Conservation (phyloP, 2,113 vertebrate genomes). For the Scomber scombrus region DNA sequence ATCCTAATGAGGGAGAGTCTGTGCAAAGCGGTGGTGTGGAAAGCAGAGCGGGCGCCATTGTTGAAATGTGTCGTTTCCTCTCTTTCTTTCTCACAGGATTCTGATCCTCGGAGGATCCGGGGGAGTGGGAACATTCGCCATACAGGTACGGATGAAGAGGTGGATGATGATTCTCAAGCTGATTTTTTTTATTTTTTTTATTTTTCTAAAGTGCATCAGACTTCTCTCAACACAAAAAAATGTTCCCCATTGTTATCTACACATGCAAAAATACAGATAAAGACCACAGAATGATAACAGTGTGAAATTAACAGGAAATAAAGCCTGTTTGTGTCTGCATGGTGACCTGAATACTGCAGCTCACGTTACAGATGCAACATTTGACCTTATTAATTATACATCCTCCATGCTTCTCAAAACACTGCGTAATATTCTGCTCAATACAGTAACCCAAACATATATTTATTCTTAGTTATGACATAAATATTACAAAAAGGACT, state of each 20-base stretch:
- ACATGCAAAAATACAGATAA: too few relatives aligned
- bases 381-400: constrained; percentile 28
- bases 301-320: not conserved
- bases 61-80: constrained; percentile 40
- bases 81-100: constrained; percentile 83
- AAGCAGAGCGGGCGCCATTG: not conserved
- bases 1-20: constrained; percentile 21
- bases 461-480: not conserved
- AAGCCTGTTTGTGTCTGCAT: not conserved
- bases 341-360: constrained; percentile 37
- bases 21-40: not conserved
- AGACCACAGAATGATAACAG: too few relatives aligned
- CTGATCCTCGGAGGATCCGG: constrained; percentile 95
- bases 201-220: not conserved
- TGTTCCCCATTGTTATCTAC: not conserved
- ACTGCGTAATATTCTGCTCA: not conserved
- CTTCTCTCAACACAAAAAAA: not conserved
- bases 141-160: constrained; percentile 87
- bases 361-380: constrained; percentile 19
- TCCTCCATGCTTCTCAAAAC: constrained; percentile 25
- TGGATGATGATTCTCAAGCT: not conserved
- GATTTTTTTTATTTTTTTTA: too few relatives aligned
- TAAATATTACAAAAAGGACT: not conserved
- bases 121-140: constrained; percentile 95
- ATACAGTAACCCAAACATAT: not conserved